These are phyloP conservation scores for Scaeva pyrastri DNA, from an alignment of 2,888 invertebrate species.

Conservation along the genomic window DNA sequence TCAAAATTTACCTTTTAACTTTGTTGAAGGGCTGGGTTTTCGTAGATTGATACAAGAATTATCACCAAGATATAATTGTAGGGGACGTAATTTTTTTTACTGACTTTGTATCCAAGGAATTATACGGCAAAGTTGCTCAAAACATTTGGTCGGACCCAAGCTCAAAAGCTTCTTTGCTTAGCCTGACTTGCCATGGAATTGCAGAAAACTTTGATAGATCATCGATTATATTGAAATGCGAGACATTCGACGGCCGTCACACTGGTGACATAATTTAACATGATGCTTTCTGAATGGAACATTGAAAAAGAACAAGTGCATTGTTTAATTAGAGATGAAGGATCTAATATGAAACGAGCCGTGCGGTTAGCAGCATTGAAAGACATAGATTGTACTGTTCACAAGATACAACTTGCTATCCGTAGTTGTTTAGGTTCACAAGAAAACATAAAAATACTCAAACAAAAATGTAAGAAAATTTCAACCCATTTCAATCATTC, in stretches of 20 bases:
- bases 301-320: constrained; percentile 38
- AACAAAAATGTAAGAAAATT: too few species aligned
- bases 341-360: constrained; percentile 37
- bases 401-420: neutral
- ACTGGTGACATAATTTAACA: constrained; percentile 50
- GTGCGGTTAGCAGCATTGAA: constrained; percentile 25
- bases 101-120: constrained; percentile 29
- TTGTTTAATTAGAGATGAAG: constrained; percentile 35
- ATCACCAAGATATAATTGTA: constrained; percentile 25
- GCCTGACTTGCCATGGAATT: constrained; percentile 32
- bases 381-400: constrained; percentile 28
- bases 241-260: constrained; percentile 39
- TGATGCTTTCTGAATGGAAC: constrained; percentile 47
- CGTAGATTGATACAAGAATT: constrained; percentile 15
- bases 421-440: too few species aligned
- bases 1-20: constrained; percentile 35
- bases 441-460: too few species aligned
- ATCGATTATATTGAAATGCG: constrained; percentile 39
- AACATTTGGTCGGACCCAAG: constrained; percentile 37
- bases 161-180: constrained; percentile 31
- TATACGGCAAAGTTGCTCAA: constrained; percentile 32
- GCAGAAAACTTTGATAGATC: constrained; percentile 39
- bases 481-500: too few species aligned
- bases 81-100: constrained; percentile 16
- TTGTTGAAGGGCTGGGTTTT: constrained; percentile 26